These are phyloP conservation scores for Varroa destructor DNA, from an alignment of 1,140 invertebrate genomes.

Conservation along the genomic window DNA sequence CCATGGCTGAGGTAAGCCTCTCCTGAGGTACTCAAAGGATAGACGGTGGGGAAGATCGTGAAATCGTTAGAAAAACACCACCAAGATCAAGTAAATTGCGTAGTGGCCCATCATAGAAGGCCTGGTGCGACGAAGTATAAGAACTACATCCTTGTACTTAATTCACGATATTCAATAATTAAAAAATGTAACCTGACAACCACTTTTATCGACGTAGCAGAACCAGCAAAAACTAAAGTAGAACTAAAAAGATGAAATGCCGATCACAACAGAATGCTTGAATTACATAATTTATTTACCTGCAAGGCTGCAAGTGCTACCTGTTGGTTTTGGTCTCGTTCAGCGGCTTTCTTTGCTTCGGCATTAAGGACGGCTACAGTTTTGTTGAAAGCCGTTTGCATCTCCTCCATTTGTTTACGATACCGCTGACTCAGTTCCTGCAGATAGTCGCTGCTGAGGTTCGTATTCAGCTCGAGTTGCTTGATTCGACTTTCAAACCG, in stretches of 20 bases:
- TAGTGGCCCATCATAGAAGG: too few species aligned
- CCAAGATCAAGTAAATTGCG: too few species aligned
- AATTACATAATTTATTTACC: background rate
- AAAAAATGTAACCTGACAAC: too few species aligned
- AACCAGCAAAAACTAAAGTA: too few species aligned
- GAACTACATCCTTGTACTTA: too few species aligned
- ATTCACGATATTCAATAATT: too few species aligned
- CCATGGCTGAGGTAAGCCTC: background rate
- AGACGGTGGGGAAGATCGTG: background rate
- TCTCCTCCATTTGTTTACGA: conserved; percentile 89
- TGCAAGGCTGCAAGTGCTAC: conserved; percentile 14
- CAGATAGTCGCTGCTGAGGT: conserved; percentile 81
- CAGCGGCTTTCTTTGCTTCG: conserved; percentile 54
- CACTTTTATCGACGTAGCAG: too few species aligned
- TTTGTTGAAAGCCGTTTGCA: conserved; percentile 68
- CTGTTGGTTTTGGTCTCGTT: conserved; percentile 46
- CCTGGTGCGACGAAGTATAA: too few species aligned
- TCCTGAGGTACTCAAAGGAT: background rate
- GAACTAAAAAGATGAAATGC: too few species aligned
- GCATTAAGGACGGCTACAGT: conserved; percentile 60
- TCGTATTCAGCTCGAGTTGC: conserved; percentile 87
- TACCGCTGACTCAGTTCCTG: conserved; percentile 85
- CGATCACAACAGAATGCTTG: too few species aligned
- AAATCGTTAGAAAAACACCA: too few species aligned
- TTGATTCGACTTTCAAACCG: conserved; percentile 88